A percentile compares a stretch with the other conserved stretches of the same genome.
Evolutionary conservation across 2,113 vertebrate species (phyloP).

Genomic region (Tretioscincus oriximinensis): DNA sequence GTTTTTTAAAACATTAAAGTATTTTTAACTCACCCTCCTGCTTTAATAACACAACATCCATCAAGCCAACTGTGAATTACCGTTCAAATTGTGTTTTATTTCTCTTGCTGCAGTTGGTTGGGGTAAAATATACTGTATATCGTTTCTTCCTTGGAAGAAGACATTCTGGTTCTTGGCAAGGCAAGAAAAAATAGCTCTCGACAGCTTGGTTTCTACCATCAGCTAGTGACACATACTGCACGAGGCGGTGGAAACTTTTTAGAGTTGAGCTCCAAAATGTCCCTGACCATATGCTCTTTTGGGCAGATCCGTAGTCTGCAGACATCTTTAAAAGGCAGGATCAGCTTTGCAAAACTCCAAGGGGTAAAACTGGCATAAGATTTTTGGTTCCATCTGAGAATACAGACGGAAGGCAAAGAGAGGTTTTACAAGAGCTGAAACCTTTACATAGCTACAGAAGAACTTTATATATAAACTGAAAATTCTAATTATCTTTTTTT

Average conservation of each 20-base stretch:
- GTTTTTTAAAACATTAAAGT: background rate
- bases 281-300: slow-evolving; percentile 1
- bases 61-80: background rate
- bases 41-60: background rate
- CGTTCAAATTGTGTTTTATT: background rate
- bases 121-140: background rate
- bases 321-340: background rate
- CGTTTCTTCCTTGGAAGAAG: background rate
- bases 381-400: slow-evolving; percentile 1
- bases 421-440: background rate
- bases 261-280: background rate
- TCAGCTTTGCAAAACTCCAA: slow-evolving; percentile 9
- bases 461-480: background rate
- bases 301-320: slow-evolving; percentile 1
- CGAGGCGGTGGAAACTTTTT: background rate
- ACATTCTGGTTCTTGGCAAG: slow-evolving; percentile 2
- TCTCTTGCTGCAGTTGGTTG: background rate
- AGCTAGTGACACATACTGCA: slow-evolving; percentile 15
- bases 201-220: background rate
- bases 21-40: background rate
- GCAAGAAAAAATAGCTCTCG: background rate
- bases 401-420: background rate
- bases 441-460: background rate
- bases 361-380: background rate
- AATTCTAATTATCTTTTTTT: background rate